These are phyloP conservation scores for Epizoanthus illoricatus DNA, from an alignment of 92 coral and sea anemone genomes.

Conservation along the genomic window DNA sequence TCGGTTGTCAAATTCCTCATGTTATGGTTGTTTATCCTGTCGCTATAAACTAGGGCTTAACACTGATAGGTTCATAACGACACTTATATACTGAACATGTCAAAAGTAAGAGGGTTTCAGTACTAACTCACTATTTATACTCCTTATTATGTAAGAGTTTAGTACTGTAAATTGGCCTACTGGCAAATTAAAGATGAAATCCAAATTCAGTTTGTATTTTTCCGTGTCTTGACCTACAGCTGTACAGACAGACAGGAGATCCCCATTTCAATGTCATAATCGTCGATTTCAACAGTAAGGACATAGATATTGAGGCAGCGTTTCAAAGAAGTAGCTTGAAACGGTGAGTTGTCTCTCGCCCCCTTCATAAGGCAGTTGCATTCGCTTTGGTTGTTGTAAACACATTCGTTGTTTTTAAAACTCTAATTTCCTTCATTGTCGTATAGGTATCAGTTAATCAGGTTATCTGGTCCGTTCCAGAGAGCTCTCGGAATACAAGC, in stretches of 20 bases:
- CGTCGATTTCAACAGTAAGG: constrained; percentile 91
- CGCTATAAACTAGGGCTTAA: too few relatives aligned
- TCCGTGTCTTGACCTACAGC: constrained; percentile 45
- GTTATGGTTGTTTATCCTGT: too few relatives aligned
- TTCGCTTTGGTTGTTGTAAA: too few relatives aligned
- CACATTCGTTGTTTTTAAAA: neutral
- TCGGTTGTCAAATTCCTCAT: too few relatives aligned
- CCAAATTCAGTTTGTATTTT: neutral
- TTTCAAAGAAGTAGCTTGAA: constrained; percentile 74
- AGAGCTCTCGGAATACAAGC: constrained; percentile 93
- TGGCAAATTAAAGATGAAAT: too few relatives aligned
- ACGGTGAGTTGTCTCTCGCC: constrained; percentile 48
- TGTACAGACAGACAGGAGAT: constrained; percentile 76
- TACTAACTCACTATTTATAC: too few relatives aligned
- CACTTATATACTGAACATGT: too few relatives aligned
- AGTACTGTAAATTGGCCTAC: too few relatives aligned
- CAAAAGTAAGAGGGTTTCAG: too few relatives aligned
- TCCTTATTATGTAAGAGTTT: too few relatives aligned
- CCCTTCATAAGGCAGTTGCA: neutral
- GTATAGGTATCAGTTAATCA: constrained; percentile 70
- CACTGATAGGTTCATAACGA: too few relatives aligned
- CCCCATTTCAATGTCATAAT: constrained; percentile 86
- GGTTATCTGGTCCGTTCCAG: constrained; percentile 81
- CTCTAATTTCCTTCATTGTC: neutral
- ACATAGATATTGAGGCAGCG: constrained; percentile 83